These are phyloP conservation scores for Patella pellucida DNA, from an alignment of 2,888 invertebrate genomes.

Conservation along the genomic window DNA sequence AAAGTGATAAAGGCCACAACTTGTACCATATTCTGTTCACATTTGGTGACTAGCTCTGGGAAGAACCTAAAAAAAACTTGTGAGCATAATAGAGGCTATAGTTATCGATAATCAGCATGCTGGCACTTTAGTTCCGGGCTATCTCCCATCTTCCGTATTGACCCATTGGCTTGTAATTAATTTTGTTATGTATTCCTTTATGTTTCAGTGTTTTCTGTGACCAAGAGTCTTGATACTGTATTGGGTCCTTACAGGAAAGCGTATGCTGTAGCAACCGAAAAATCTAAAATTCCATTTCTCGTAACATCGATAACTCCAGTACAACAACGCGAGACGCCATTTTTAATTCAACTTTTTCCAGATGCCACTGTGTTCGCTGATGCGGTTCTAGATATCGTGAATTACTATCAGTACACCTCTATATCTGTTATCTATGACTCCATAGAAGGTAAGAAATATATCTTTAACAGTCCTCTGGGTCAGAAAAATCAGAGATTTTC, in stretches of 20 bases:
- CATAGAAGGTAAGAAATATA: constrained; percentile 37
- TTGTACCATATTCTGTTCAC: too few relatives aligned
- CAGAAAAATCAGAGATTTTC: too few relatives aligned
- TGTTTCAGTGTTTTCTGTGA: background rate
- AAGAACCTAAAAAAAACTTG: too few relatives aligned
- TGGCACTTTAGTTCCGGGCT: too few relatives aligned
- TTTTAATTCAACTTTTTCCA: constrained; percentile 54
- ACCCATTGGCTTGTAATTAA: too few relatives aligned
- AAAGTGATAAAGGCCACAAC: too few relatives aligned
- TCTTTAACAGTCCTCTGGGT: too few relatives aligned
- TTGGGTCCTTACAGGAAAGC: constrained; percentile 58
- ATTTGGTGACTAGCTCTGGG: too few relatives aligned
- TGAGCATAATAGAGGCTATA: too few relatives aligned
- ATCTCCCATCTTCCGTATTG: too few relatives aligned
- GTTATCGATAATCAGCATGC: too few relatives aligned
- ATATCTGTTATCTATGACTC: constrained; percentile 55
- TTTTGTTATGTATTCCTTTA: too few relatives aligned
- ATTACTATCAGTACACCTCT: constrained; percentile 49
- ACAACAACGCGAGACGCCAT: constrained; percentile 34
- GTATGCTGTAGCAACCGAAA: constrained; percentile 52
- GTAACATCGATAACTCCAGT: constrained; percentile 54
- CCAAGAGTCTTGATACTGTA: constrained; percentile 47
- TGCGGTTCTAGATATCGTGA: constrained; percentile 53
- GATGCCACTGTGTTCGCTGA: constrained; percentile 42
- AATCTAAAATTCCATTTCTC: constrained; percentile 60